Percentiles rank a stretch among this genome's conserved stretches.
Conservation (phyloP, 2,113 vertebrate species). For the Charadrius vociferus region DNA sequence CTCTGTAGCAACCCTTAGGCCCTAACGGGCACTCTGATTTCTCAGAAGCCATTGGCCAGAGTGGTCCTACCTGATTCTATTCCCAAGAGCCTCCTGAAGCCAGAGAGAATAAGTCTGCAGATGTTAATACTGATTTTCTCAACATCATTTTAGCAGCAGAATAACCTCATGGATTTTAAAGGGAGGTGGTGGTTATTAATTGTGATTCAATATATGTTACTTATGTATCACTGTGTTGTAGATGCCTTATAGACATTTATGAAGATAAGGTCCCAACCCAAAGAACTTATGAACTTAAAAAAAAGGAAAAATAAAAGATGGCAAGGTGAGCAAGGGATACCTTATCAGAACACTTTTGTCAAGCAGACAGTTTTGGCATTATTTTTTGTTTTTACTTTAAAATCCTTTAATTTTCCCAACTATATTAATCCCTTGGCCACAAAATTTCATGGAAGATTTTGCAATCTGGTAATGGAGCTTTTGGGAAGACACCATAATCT, state of each 20-base stretch:
- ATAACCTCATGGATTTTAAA: not conserved
- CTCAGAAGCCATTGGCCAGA: not conserved
- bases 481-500: not conserved
- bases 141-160: not conserved
- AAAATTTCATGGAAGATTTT: not conserved
- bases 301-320: accelerated
- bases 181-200: not conserved
- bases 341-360: not conserved
- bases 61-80: not conserved
- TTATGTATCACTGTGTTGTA: not conserved
- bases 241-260: not conserved
- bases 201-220: not conserved
- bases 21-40: not conserved
- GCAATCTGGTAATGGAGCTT: not conserved
- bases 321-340: not conserved
- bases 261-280: not conserved
- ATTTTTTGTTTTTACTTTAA: not conserved
- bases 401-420: not conserved
- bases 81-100: not conserved
- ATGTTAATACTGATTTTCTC: not conserved
- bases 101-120: not conserved
- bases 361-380: not conserved
- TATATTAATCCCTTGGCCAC: not conserved
- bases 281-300: not conserved
- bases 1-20: not conserved